Conservation (phyloP, 2,888 invertebrate genomes). For the Eristalinus sepulchralis region DNA sequence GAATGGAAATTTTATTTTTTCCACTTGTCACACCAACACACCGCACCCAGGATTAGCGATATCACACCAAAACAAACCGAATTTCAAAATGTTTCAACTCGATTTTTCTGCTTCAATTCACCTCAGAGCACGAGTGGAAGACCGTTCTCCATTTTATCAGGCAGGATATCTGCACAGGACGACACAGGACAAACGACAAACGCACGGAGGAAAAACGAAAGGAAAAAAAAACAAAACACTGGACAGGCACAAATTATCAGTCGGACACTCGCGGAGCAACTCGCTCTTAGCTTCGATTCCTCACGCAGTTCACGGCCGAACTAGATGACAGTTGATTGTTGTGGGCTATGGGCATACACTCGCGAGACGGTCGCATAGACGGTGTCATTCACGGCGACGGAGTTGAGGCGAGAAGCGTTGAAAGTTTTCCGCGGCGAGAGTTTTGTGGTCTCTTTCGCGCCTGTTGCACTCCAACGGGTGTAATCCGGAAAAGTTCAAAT, state of each 20-base stretch:
- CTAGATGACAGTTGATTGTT: conserved; percentile 62
- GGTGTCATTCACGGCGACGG: conserved; percentile 4
- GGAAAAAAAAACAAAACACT: conserved; percentile 31
- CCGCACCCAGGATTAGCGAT: conserved; percentile 61
- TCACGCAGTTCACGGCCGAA: conserved; percentile 72
- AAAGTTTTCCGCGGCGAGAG: conserved; percentile 7
- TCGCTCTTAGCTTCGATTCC: conserved; percentile 63
- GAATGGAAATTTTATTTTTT: neutral
- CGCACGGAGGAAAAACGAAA: neutral
- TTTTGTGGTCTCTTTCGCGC: conserved; percentile 63
- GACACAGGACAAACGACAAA: conserved; percentile 12
- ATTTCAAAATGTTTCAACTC: neutral
- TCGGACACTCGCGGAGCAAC: conserved; percentile 58
- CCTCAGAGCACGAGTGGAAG: neutral
- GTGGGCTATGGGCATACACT: conserved; percentile 42
- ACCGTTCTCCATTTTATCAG: conserved; percentile 4
- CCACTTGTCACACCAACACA: conserved; percentile 33
- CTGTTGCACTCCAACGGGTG: conserved; percentile 44
- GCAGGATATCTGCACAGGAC: conserved; percentile 16
- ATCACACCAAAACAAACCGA: conserved; percentile 48
- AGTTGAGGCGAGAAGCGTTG: neutral
- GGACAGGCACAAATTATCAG: conserved; percentile 8
- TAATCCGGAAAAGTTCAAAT: conserved; percentile 46
- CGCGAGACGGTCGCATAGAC: conserved; percentile 40
- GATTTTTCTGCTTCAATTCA: neutral